Conservation (phyloP, 1,140 invertebrate genomes). For the Linepithema humile region DNA sequence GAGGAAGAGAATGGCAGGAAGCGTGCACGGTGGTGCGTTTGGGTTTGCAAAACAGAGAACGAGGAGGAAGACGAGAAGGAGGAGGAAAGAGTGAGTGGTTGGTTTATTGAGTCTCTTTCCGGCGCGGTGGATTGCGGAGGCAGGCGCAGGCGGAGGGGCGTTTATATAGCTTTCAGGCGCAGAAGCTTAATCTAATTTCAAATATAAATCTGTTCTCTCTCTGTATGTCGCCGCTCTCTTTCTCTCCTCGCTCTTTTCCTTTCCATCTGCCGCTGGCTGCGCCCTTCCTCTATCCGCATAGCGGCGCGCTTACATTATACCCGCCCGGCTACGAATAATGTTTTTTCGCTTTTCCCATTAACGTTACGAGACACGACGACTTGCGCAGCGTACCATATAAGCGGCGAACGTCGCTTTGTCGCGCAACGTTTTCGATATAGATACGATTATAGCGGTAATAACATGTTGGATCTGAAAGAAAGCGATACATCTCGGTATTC, state of each 20-base stretch:
- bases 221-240: constrained; percentile 62
- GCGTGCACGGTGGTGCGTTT: constrained; percentile 6
- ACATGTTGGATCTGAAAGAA: background rate
- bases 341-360: constrained; percentile 74
- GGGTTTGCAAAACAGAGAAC: constrained; percentile 50
- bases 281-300: constrained; percentile 66
- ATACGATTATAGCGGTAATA: constrained; percentile 6
- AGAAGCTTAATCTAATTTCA: constrained; percentile 85
- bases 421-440: background rate
- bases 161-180: constrained; percentile 85
- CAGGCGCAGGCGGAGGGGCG: constrained; percentile 76
- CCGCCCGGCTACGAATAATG: constrained; percentile 78
- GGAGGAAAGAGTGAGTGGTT: constrained; percentile 80
- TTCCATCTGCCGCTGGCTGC: constrained; percentile 45
- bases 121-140: constrained; percentile 76
- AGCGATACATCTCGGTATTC: background rate
- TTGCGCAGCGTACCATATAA: constrained; percentile 37
- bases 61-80: constrained; percentile 69
- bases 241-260: constrained; percentile 60
- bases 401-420: constrained; percentile 15
- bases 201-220: constrained; percentile 83
- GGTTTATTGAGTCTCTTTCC: constrained; percentile 83
- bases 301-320: constrained; percentile 76
- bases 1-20: background rate
- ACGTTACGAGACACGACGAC: constrained; percentile 64